Evolutionary conservation across 2,797 vertebrate genomes (phyloP).

Genomic region (Paguma larvata): DNA sequence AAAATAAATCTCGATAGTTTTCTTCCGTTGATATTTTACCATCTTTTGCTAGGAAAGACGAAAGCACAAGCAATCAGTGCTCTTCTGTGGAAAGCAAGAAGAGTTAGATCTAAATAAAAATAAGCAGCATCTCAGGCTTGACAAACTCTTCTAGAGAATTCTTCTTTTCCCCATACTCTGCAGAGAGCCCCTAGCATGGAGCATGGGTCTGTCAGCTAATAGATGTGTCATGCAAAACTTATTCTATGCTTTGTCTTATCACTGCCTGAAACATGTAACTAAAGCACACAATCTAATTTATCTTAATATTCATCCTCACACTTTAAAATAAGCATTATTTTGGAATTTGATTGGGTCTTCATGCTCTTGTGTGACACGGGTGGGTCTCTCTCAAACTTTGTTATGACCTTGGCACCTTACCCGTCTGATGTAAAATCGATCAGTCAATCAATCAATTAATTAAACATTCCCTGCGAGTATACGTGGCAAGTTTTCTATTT

Average conservation of each 20-base stretch:
- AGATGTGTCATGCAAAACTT: background rate
- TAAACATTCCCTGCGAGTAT: background rate
- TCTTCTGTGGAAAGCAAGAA: background rate
- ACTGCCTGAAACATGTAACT: constrained; percentile 59
- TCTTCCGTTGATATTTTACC: background rate
- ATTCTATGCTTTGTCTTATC: constrained; percentile 57
- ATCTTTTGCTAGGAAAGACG: constrained; percentile 9
- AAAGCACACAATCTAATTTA: constrained; percentile 39
- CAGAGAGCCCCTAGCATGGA: background rate
- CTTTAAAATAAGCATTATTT: background rate
- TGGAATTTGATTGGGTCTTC: background rate
- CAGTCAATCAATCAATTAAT: too few species aligned
- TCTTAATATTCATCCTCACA: constrained; percentile 41
- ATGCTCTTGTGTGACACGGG: background rate
- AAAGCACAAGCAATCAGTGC: background rate
- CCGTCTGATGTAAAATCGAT: background rate
- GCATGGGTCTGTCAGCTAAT: background rate
- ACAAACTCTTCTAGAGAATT: background rate
- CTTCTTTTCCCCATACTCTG: background rate
- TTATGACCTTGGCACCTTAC: background rate
- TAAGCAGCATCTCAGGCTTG: background rate
- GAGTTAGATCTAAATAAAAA: constrained; percentile 48
- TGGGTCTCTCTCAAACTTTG: background rate
- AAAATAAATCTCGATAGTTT: constrained; percentile 24
- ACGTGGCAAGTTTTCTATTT: constrained; percentile 62